Percentiles rank a stretch among this genome's conserved stretches.
Conservation (phyloP, 2,888 invertebrate genomes). For the Gastrophysa polygoni region DNA sequence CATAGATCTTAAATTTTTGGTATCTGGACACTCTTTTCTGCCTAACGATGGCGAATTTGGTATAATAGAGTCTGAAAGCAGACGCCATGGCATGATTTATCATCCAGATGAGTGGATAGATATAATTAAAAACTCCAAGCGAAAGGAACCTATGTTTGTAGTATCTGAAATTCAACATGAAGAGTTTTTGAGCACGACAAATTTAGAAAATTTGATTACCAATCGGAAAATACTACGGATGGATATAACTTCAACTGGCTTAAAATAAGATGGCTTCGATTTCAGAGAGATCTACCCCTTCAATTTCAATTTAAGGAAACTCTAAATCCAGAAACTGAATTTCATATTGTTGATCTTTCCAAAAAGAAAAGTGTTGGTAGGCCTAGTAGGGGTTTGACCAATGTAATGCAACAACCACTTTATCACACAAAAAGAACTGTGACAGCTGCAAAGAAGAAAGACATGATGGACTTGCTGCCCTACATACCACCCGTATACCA, state of each 20-base stretch:
- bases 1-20: conserved; percentile 14
- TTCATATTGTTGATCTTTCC: conserved; percentile 8
- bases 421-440: conserved; percentile 11
- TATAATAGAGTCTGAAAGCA: conserved; percentile 12
- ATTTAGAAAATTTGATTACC: conserved; percentile 11
- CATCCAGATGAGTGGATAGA: background rate
- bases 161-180: conserved; percentile 1
- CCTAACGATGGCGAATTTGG: conserved; percentile 19
- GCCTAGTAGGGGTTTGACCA: background rate
- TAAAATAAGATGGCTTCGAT: conserved; percentile 14
- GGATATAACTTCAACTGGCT: conserved; percentile 14
- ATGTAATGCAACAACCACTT: conserved; percentile 17
- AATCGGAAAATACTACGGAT: conserved; percentile 9
- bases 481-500: conserved; percentile 20
- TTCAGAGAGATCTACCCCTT: conserved; percentile 3
- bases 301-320: conserved; percentile 15
- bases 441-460: conserved; percentile 6
- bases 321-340: background rate
- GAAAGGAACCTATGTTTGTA: conserved; percentile 4
- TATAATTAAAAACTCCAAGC: conserved; percentile 4
- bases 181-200: conserved; percentile 8
- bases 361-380: conserved; percentile 11
- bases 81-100: conserved; percentile 1
- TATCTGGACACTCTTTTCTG: conserved; percentile 10
- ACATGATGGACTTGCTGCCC: conserved; percentile 21